These are phyloP conservation scores for Anastrepha ludens DNA, from an alignment of 1,140 invertebrate species.

Conservation along the genomic window DNA sequence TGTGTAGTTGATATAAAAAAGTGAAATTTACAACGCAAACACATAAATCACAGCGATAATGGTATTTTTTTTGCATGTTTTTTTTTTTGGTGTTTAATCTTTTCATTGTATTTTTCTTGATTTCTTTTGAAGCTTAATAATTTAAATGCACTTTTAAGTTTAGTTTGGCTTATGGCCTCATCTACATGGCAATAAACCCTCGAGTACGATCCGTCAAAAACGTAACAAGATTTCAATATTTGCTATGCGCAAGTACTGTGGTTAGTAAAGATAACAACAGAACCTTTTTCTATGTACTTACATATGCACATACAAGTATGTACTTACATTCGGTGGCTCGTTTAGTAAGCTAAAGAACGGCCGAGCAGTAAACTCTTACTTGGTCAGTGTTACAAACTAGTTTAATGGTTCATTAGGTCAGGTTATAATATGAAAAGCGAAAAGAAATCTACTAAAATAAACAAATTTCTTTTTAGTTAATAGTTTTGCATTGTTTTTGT, in stretches of 20 bases:
- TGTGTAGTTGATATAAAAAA: slow-evolving; percentile 39
- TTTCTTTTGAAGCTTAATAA: slow-evolving; percentile 26
- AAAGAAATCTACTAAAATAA: slow-evolving; percentile 38
- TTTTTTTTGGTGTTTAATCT: slow-evolving; percentile 6
- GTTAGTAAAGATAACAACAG: neutral
- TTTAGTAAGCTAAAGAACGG: neutral
- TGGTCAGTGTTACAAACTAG: slow-evolving; percentile 39
- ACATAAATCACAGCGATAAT: neutral
- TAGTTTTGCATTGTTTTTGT: neutral
- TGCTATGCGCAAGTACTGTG: neutral
- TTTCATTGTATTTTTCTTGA: slow-evolving; percentile 1
- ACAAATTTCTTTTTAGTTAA: slow-evolving; percentile 45
- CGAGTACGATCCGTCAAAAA: neutral
- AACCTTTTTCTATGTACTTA: neutral
- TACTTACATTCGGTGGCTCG: neutral
- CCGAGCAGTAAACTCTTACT: neutral
- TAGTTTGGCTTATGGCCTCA: neutral
- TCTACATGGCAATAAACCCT: slow-evolving; percentile 18
- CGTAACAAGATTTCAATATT: slow-evolving; percentile 23
- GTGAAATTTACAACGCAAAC: neutral
- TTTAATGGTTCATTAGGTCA: slow-evolving; percentile 46
- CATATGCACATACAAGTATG: neutral
- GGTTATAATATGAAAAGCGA: slow-evolving; percentile 24
- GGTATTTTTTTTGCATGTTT: neutral
- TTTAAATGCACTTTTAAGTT: neutral